Evolutionary conservation across 2,888 invertebrate species (phyloP), one percentile per base, ranked within the genome.

Genomic region (Epirrhoe alternata): DNA sequence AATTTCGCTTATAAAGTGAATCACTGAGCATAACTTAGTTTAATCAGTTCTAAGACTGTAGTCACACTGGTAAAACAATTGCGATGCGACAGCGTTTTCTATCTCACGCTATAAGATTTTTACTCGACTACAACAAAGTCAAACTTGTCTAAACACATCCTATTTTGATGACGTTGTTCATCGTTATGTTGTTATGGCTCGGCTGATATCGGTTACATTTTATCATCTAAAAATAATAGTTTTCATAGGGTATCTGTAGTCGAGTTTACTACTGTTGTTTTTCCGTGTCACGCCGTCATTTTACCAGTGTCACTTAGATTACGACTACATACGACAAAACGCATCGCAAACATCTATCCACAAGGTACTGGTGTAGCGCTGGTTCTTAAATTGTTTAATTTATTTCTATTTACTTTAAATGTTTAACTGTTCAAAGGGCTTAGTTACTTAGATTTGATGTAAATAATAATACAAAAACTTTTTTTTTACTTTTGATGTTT

Each of bases 331-430:
- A 69, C n/a, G 31, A 17, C 55, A 61, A 70, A 68, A 74, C 74
- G 66, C 69, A 71, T 60, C 71, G 74, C 71, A 70, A 69, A 54
- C 63, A 64, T 66, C 66, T 68, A 71, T 72, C 68, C 66, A 71
- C 71, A 72, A 74, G 74, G 74, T 74, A 74, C 72, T 64, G 71
- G 66, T 66, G 74, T 74, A 74, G 74, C 74, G 72, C 74, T 74
- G 72, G 66, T 69, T 66, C 54, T 69, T 68, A 70, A 47, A 12
- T 68, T 59, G 56, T 45, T 59, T 49, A 61, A 51, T 33, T 62
- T 50, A 54, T 62, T 64, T 45, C 54, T 58, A 60, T 67, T 69
- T 64, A 55, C 45, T 52, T 53, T 31, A 60, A n/a, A 42, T 50
- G 50, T 64, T 42, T 61, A 61, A 54, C 47, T 67, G 62, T 70